Conservation (phyloP, 1,140 invertebrate genomes). For the Caenorhabditis inopinata region DNA sequence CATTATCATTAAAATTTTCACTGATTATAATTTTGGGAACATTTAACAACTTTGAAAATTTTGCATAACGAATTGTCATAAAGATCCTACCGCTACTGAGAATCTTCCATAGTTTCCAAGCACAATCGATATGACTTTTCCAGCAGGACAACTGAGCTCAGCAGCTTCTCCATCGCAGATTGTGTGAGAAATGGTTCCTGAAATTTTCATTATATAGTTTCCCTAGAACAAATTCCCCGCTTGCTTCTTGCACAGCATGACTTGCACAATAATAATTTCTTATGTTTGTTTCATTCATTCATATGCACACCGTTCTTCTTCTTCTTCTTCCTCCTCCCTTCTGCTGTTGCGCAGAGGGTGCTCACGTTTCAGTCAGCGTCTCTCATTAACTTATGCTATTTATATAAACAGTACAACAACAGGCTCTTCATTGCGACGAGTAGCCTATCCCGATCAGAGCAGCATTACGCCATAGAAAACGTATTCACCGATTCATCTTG, state of each 20-base stretch:
- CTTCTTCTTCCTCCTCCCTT: neutral
- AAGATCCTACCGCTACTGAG: neutral
- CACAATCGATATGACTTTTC: slow-evolving; percentile 28
- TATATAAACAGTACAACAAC: slow-evolving; percentile 14
- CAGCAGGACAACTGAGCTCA: slow-evolving; percentile 5
- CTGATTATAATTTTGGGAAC: too few relatives aligned
- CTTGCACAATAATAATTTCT: slow-evolving; percentile 11
- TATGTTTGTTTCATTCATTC: slow-evolving; percentile 23
- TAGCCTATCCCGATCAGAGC: neutral
- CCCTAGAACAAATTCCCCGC: neutral
- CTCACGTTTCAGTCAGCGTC: slow-evolving; percentile 23
- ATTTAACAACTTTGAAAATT: neutral
- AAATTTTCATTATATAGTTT: neutral
- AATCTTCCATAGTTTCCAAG: slow-evolving; percentile 30
- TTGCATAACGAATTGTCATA: neutral
- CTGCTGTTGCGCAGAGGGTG: slow-evolving; percentile 20
- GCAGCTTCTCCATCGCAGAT: slow-evolving; percentile 19
- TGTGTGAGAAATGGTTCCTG: neutral
- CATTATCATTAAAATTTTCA: too few relatives aligned
- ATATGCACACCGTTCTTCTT: slow-evolving; percentile 20
- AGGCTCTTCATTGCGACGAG: slow-evolving; percentile 17
- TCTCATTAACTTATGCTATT: neutral
- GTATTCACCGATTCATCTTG: slow-evolving; percentile 13
- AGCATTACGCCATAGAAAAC: neutral
- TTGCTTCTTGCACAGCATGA: neutral